A percentile compares a stretch with the other conserved stretches of the same genome.
These are phyloP conservation scores for Anableps anableps DNA, from an alignment of 2,797 vertebrate genomes.

Conservation along the genomic window DNA sequence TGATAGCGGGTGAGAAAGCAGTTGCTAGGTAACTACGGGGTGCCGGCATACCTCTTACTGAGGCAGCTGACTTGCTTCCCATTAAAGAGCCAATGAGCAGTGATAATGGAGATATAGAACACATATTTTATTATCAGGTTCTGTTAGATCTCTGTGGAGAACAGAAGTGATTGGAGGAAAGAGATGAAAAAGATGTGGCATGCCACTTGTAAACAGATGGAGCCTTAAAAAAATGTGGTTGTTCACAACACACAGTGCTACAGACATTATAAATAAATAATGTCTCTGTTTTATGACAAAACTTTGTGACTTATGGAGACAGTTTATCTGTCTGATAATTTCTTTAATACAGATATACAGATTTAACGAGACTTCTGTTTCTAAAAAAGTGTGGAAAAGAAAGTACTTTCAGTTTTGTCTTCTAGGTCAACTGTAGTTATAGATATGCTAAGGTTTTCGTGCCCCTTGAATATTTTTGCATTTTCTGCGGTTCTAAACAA, in stretches of 20 bases:
- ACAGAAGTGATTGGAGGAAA: neutral
- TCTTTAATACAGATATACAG: neutral
- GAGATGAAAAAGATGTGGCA: neutral
- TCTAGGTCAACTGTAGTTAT: no score
- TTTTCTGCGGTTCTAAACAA: no score
- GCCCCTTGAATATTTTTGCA: no score
- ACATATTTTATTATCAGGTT: neutral
- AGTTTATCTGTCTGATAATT: neutral
- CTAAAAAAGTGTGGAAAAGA: no score
- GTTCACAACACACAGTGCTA: conserved; percentile 19
- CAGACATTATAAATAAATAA: conserved; percentile 7
- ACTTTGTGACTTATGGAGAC: neutral
- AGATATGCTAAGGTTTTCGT: no score
- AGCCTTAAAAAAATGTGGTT: conserved; percentile 21
- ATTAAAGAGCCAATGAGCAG: conserved; percentile 13
- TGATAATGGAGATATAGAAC: conserved; percentile 32
- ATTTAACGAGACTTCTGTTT: neutral
- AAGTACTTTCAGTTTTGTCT: no score
- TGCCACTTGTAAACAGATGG: conserved; percentile 25
- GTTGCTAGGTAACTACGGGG: conserved; percentile 73
- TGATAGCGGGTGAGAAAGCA: conserved; percentile 58
- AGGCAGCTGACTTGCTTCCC: conserved; percentile 24
- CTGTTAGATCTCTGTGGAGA: neutral
- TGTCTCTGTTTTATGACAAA: neutral
- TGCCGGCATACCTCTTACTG: conserved; percentile 27